Percentiles rank a stretch among this genome's conserved stretches.
Evolutionary conservation across 2,888 invertebrate genomes (phyloP).

Genomic region (Coenonympha glycerion): DNA sequence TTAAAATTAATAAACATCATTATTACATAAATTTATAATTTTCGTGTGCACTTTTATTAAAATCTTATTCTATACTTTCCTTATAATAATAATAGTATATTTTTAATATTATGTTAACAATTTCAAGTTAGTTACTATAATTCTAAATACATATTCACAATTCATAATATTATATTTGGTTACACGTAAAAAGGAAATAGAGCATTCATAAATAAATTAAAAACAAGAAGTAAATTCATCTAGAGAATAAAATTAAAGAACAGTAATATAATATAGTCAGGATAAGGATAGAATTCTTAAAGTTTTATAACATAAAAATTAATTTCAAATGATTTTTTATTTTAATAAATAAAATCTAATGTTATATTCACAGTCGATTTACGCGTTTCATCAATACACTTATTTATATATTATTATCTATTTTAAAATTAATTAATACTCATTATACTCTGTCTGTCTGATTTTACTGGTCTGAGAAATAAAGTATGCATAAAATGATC

Average conservation of each 20-base stretch:
- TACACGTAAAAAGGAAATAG: not conserved
- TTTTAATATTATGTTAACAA: not conserved
- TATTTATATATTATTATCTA: not conserved
- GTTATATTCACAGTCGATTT: constrained; percentile 2
- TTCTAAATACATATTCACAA: too few relatives aligned
- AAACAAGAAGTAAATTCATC: constrained; percentile 10
- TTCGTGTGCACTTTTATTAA: too few relatives aligned
- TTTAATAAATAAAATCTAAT: not conserved
- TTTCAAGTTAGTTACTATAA: too few relatives aligned
- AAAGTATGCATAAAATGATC: too few relatives aligned
- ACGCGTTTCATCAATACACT: not conserved
- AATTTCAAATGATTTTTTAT: not conserved
- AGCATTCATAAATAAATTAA: constrained; percentile 1
- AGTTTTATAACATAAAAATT: not conserved
- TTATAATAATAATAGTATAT: too few relatives aligned
- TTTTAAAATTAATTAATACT: constrained; percentile 1
- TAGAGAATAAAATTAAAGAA: constrained; percentile 14
- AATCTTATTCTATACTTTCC: not conserved
- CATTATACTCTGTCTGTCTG: too few relatives aligned
- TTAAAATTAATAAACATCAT: not conserved
- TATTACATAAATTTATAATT: too few relatives aligned
- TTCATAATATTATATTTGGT: not conserved
- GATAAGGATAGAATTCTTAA: not conserved
- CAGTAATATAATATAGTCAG: constrained; percentile 11
- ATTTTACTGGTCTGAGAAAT: too few relatives aligned